These are phyloP conservation scores for Pristionchus mayeri DNA, from an alignment of 2,888 invertebrate genomes.

Conservation along the genomic window DNA sequence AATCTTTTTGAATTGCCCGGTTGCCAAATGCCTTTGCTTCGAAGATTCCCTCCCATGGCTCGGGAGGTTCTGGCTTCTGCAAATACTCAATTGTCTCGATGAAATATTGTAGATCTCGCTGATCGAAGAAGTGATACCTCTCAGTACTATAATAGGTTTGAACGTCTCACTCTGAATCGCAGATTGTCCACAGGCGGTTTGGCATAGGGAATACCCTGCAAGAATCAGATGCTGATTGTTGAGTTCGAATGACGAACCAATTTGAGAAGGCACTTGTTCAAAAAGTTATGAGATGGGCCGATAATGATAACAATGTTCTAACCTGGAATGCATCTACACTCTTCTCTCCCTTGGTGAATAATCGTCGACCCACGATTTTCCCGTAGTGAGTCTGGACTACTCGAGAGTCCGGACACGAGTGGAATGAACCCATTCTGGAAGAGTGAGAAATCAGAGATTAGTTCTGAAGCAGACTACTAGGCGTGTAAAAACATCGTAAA, in stretches of 20 bases:
- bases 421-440: neutral
- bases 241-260: neutral
- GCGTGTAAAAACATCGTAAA: no score
- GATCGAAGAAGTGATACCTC: neutral
- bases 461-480: no score
- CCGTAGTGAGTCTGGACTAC: slow-evolving; percentile 30
- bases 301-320: no score
- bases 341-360: slow-evolving; percentile 4
- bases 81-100: no score
- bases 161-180: slow-evolving; percentile 11
- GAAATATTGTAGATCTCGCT: neutral
- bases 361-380: neutral
- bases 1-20: slow-evolving; percentile 57
- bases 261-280: neutral
- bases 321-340: slow-evolving; percentile 43
- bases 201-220: slow-evolving; percentile 48
- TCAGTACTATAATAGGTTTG: neutral
- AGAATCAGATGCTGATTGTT: neutral
- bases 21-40: slow-evolving; percentile 57
- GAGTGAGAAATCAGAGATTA: no score
- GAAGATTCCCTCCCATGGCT: slow-evolving; percentile 58
- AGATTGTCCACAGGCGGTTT: slow-evolving; percentile 19
- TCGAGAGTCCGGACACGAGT: slow-evolving; percentile 27
- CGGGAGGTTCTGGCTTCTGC: slow-evolving; percentile 59
- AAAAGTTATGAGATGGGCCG: no score